Conservation (phyloP, 2,113 vertebrate species). For the Balaenoptera acutorostrata region DNA sequence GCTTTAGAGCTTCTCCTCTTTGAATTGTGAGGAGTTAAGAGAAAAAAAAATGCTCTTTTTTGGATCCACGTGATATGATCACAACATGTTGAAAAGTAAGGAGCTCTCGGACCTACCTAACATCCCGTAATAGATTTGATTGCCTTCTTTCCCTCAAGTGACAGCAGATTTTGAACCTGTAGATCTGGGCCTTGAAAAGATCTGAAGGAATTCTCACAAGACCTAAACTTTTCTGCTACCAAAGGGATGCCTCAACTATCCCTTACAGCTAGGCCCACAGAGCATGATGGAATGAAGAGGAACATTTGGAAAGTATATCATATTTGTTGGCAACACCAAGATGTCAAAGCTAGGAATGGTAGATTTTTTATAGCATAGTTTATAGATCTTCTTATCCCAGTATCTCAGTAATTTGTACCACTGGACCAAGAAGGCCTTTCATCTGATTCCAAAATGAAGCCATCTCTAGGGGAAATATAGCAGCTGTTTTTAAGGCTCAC, state of each 20-base stretch:
- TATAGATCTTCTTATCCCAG: not conserved
- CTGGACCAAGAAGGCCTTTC: constrained; percentile 40
- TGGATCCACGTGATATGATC: not conserved
- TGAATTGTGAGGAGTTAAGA: not conserved
- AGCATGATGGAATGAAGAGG: not conserved
- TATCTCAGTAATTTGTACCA: constrained; percentile 22
- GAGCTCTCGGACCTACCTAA: not conserved
- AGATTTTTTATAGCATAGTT: constrained; percentile 19
- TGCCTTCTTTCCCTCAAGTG: not conserved
- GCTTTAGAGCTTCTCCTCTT: not conserved
- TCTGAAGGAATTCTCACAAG: not conserved
- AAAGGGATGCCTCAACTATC: rapidly evolving
- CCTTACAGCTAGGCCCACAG: not conserved
- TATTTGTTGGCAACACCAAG: not conserved
- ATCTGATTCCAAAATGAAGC: constrained; percentile 50
- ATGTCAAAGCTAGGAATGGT: not conserved
- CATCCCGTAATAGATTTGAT: not conserved
- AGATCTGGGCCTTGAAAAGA: not conserved
- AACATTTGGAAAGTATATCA: not conserved
- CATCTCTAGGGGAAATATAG: not conserved
- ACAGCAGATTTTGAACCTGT: not conserved
- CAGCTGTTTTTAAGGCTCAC: constrained; percentile 36
- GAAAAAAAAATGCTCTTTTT: not conserved
- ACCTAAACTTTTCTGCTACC: not conserved
- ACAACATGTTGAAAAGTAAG: not conserved